Base-by-base conservation (phyloP, 2,888 invertebrate genomes). In the Megalurothrips usitatus region DNA sequence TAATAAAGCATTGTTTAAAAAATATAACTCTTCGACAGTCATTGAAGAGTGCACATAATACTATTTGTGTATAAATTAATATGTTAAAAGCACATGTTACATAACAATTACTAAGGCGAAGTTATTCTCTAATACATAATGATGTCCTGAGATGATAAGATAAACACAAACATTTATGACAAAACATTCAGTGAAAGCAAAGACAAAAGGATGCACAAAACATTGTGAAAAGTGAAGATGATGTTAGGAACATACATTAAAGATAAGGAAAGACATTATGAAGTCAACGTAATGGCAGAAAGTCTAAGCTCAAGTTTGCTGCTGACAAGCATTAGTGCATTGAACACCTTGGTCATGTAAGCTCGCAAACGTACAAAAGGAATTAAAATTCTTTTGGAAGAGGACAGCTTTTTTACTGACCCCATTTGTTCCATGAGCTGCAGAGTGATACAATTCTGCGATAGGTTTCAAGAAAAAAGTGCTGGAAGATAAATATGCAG, bases 1-100 rank as follows among this genome's bases (percentile, higher is more conserved):
- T 75, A 75, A 75, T 75, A 75, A 75, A 75, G 68, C 68, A 75
- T 26, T 26, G 17, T 75, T 75, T 26, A 75, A 75, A 75, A 75
- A 75, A 75, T 75, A 75, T 75, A 75, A 75, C 26, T 75, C 68
- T 75, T 75, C 23, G 12, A 26, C 26, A 26, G 68, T 43, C 34
- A 43, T 14, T 58, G n/a, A 58, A 58, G 19, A 58, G 58, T 58
- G 26, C 68, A 23, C 68, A 23, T 75, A 58, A 52, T 19, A 52
- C 52, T 9, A 68, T 8, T 68, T 23, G 23, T 68, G 52, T 52
- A 17, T 58, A 58, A 58, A 58, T 58, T 58, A 58, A 75, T 68
- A 68, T 26, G 68, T 75, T 75, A 75, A 75, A 75, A 75, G 68
- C 68, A 11, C 23, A 75, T 23, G 68, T 75, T 75, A 75, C 58